phyloP scores from a whole-genome alignment of 2,888 invertebrate genomes.

The Erebia aethiops region DNA sequence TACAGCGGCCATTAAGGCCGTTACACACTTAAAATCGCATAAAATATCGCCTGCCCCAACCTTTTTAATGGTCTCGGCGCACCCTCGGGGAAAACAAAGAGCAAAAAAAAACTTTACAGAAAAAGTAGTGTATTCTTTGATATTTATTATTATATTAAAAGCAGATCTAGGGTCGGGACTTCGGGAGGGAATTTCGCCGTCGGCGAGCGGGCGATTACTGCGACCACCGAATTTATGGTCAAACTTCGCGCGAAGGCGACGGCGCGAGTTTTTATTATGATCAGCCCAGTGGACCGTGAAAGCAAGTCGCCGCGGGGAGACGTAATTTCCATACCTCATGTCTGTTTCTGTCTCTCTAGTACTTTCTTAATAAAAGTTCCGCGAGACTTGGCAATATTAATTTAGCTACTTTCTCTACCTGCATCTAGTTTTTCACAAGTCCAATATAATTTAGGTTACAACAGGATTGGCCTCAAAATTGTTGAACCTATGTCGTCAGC shows the following conservation, averaged over 20 bases:
- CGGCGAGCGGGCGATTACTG: constrained; percentile 72
- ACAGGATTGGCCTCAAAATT: too few relatives aligned
- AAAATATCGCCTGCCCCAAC: constrained; percentile 77
- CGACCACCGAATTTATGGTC: constrained; percentile 82
- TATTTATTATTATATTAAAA: constrained; percentile 82
- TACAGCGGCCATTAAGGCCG: constrained; percentile 72
- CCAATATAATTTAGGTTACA: too few relatives aligned
- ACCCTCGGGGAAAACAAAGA: constrained; percentile 74
- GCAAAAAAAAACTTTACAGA: constrained; percentile 65
- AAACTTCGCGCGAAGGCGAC: constrained; percentile 81
- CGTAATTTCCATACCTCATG: constrained; percentile 81
- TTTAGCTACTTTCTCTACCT: neutral
- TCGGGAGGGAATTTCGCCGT: constrained; percentile 64
- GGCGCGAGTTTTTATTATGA: constrained; percentile 84
- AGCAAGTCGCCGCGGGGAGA: constrained; percentile 79
- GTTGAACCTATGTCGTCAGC: too few relatives aligned
- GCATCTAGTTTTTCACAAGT: too few relatives aligned
- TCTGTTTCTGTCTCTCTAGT: constrained; percentile 76
- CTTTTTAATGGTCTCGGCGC: constrained; percentile 76
- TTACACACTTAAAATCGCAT: constrained; percentile 81
- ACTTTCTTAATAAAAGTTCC: constrained; percentile 77
- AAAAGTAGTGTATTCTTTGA: constrained; percentile 75
- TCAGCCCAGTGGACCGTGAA: constrained; percentile 84
- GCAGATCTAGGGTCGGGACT: constrained; percentile 69
- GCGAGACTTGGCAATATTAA: constrained; percentile 33